phyloP scores from a whole-genome alignment of 2,797 vertebrate genomes.

The Sebastes miniatus region DNA sequence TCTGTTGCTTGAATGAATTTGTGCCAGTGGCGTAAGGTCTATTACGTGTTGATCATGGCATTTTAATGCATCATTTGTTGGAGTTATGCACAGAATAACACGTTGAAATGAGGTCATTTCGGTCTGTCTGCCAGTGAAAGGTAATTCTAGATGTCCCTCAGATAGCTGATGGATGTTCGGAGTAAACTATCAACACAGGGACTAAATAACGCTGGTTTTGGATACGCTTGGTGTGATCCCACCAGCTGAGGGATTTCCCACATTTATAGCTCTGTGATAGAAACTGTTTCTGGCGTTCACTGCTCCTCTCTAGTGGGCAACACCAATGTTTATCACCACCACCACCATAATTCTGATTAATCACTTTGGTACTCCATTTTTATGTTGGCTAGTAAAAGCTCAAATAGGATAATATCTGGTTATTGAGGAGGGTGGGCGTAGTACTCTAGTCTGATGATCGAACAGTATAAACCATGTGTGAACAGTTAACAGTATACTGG shows the following conservation, averaged over 20 bases:
- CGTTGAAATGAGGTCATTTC: constrained; percentile 37
- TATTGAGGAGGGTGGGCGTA: constrained; percentile 24
- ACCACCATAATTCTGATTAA: constrained; percentile 58
- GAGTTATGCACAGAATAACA: constrained; percentile 49
- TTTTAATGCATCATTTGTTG: constrained; percentile 64
- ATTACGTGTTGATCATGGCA: constrained; percentile 52
- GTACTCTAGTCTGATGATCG: neutral
- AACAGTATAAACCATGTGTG: constrained; percentile 6
- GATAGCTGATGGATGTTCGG: constrained; percentile 46
- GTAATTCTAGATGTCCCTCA: constrained; percentile 48
- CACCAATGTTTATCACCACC: constrained; percentile 56
- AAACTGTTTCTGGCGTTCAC: constrained; percentile 15
- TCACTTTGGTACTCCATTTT: constrained; percentile 60
- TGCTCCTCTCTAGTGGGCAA: constrained; percentile 42
- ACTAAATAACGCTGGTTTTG: constrained; percentile 42
- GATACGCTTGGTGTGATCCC: constrained; percentile 28
- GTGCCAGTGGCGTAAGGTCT: constrained; percentile 48
- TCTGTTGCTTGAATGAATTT: constrained; percentile 44
- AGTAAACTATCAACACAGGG: constrained; percentile 22
- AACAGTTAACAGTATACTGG: neutral
- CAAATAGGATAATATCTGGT: constrained; percentile 59
- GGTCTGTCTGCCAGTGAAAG: constrained; percentile 28
- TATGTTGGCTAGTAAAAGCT: constrained; percentile 68
- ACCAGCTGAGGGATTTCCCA: constrained; percentile 27
- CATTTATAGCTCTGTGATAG: constrained; percentile 40